These are phyloP conservation scores for Tenodera sinensis DNA, from an alignment of 2,888 invertebrate species.

Conservation along the genomic window DNA sequence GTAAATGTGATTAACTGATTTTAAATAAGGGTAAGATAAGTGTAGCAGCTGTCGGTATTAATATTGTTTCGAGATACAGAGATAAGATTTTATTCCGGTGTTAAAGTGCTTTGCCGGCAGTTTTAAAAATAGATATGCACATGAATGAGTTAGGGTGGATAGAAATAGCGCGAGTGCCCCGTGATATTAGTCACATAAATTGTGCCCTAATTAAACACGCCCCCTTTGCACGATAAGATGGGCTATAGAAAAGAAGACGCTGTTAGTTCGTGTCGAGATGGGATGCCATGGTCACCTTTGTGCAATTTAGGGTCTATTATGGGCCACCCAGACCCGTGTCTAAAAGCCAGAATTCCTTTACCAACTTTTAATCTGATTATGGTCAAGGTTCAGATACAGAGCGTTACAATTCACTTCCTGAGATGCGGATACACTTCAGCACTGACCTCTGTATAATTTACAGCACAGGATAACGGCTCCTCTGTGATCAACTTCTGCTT, in stretches of 20 bases:
- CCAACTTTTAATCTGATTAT: neutral
- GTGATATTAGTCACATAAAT: neutral
- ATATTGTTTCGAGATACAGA: neutral
- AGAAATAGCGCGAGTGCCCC: neutral
- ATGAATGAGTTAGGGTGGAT: neutral
- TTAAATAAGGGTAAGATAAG: neutral
- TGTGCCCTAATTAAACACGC: neutral
- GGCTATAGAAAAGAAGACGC: neutral
- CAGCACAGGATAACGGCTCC: too few relatives aligned
- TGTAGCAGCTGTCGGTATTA: neutral
- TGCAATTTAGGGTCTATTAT: neutral
- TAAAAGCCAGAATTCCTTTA: neutral
- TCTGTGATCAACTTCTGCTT: too few relatives aligned
- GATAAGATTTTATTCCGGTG: neutral
- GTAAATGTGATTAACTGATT: neutral
- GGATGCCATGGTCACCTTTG: neutral
- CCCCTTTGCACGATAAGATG: neutral
- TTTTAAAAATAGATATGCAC: neutral
- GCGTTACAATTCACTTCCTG: too few relatives aligned
- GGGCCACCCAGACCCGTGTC: neutral
- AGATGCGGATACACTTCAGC: too few relatives aligned
- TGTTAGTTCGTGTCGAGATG: neutral
- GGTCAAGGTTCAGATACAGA: neutral
- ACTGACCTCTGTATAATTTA: too few relatives aligned
- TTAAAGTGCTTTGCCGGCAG: neutral